Evolutionary conservation across 2,113 vertebrate species (phyloP), one percentile per base, ranked within the genome.

Genomic region (Cheilinus undulatus): DNA sequence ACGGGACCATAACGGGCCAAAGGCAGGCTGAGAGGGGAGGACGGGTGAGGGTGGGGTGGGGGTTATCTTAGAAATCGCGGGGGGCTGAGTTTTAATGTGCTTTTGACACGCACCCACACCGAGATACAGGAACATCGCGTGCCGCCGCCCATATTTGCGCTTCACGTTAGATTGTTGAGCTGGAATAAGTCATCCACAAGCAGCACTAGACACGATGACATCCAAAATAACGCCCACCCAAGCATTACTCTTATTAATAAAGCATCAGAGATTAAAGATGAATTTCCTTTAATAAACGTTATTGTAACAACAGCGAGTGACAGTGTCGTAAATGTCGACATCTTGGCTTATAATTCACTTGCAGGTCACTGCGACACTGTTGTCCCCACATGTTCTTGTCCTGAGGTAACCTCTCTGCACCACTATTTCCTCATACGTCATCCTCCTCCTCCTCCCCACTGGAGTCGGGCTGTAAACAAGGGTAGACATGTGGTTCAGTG

Each of bases 281-380:
- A 8, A 40, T 14, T 40, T 40, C 12, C 11, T 3, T 14, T 43
- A 6, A 7, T 17, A 2, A 4, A 17, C 19, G 4, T 19, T 45
- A 45, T n/a, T 45, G 17, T 9, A 42, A 17, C 20, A 20, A 5
- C 20, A 30, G 28, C 23, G 22, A 50, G 5, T 10, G 36, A 24
- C 24, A 3, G 10, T 15, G 14, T 22, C 3, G 38, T 12, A 9
- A 27, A 51, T n/a, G 27, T 34, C 7, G 30, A 34, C 24, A 30
- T 9, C 27, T 14, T 23, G 32, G 40, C 10, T 53, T 3, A 0
- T 45, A 48, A 54, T 50, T 38, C 58, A 27, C 66, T 60, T 60
- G 64, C 61, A 62, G 84, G 85, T 88, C 85, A 90, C 86, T 90
- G 90, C 80, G 88, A 90, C 91, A 86, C 78, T 43, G 80, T 52